A percentile compares a stretch with the other conserved stretches of the same genome.
phyloP scores from a whole-genome alignment of 2,113 vertebrate genomes.

The Leptosomus discolor region DNA sequence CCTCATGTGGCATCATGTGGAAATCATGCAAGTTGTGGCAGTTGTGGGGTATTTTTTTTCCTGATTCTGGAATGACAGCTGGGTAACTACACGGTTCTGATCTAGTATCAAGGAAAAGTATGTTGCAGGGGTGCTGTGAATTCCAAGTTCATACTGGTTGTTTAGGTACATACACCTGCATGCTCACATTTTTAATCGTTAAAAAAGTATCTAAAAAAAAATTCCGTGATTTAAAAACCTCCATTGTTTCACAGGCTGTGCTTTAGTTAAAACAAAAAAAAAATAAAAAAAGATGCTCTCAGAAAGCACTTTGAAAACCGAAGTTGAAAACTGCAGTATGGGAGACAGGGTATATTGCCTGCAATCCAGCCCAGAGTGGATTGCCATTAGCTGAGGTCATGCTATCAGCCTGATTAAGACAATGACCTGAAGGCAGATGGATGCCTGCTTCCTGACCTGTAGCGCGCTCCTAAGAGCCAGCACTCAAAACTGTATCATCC shows the following conservation, averaged over 20 bases:
- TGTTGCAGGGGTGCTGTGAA: background rate
- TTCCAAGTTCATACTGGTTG: background rate
- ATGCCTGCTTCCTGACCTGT: background rate
- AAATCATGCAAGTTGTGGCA: background rate
- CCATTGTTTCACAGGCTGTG: background rate
- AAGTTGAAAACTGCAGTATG: background rate
- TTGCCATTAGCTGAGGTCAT: background rate
- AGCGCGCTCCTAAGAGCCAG: background rate
- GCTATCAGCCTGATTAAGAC: background rate
- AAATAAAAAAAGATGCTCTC: background rate
- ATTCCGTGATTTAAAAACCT: rapidly evolving
- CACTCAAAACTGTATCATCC: background rate
- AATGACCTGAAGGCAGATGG: background rate
- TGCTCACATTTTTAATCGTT: background rate
- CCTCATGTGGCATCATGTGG: rapidly evolving
- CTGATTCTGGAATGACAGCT: background rate
- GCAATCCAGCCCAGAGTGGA: background rate
- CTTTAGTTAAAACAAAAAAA: background rate
- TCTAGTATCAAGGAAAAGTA: background rate
- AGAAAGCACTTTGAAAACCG: background rate
- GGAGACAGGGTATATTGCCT: background rate
- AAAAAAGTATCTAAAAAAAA: background rate
- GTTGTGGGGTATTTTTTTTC: background rate
- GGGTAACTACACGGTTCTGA: background rate
- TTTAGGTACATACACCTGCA: background rate